Evolutionary conservation across 2,888 invertebrate species (phyloP).

Genomic region (Thymelicus lineola): DNA sequence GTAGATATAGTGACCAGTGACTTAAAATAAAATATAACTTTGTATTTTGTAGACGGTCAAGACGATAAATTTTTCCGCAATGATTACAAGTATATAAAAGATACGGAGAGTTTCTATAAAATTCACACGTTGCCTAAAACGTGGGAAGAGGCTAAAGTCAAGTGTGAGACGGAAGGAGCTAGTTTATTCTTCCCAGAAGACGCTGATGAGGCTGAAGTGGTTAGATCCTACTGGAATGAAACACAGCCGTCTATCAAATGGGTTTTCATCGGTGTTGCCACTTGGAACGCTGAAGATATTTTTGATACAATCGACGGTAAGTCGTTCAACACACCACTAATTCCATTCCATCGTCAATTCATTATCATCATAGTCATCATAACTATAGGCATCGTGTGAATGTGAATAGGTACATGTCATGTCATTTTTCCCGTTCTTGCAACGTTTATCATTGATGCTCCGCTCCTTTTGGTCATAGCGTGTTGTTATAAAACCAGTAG

Average conservation of each 20-base stretch:
- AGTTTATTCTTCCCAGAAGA: conserved; percentile 63
- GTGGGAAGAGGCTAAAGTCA: conserved; percentile 61
- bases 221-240: conserved; percentile 52
- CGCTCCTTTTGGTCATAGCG: too few relatives aligned
- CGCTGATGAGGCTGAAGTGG: conserved; percentile 53
- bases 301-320: conserved; percentile 61
- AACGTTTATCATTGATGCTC: too few relatives aligned
- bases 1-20: background rate
- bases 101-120: conserved; percentile 64
- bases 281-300: conserved; percentile 52
- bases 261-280: conserved; percentile 53
- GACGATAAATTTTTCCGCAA: conserved; percentile 61
- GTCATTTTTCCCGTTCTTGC: too few relatives aligned
- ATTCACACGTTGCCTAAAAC: conserved; percentile 58
- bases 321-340: background rate
- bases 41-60: conserved; percentile 44
- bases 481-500: too few relatives aligned
- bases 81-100: conserved; percentile 62
- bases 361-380: too few relatives aligned
- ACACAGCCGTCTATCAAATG: conserved; percentile 48
- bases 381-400: too few relatives aligned
- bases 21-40: background rate
- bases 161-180: conserved; percentile 63
- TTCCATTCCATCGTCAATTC: background rate
- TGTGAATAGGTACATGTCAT: too few relatives aligned